Conservation (phyloP, 2,797 vertebrate genomes). For the Pteropus rufus region DNA sequence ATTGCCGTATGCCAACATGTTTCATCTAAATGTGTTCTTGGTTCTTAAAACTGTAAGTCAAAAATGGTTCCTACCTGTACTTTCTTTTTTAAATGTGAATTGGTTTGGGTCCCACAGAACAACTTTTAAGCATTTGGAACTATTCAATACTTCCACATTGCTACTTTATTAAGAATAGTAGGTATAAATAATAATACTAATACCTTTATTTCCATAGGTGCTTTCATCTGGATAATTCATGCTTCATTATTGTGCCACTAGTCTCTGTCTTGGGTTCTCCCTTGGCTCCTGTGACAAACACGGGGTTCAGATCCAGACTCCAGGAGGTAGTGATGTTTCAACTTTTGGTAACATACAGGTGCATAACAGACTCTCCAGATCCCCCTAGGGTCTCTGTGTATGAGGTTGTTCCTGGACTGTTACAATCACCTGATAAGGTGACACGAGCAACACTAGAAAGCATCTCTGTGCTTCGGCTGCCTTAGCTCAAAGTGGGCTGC, state of each 20-base stretch:
- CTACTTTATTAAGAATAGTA: neutral
- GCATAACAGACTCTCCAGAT: neutral
- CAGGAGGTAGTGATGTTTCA: neutral
- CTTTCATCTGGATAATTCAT: conserved; percentile 65
- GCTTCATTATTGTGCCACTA: conserved; percentile 63
- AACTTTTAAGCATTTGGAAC: neutral
- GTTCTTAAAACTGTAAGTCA: neutral
- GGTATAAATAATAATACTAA: conserved; percentile 33
- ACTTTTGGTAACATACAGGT: neutral
- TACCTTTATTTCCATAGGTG: conserved; percentile 64
- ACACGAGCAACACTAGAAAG: neutral
- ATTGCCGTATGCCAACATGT: neutral
- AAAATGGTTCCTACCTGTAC: neutral
- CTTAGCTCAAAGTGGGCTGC: neutral
- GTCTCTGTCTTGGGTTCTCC: conserved; percentile 44
- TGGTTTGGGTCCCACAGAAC: neutral
- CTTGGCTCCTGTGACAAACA: conserved; percentile 67
- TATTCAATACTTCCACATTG: neutral
- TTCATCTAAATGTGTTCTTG: neutral
- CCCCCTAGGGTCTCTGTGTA: neutral
- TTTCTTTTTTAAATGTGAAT: neutral
- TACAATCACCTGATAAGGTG: neutral
- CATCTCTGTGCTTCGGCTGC: neutral
- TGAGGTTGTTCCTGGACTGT: neutral
- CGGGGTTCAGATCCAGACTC: conserved; percentile 52